Percentiles rank a stretch among this genome's conserved stretches.
These are phyloP conservation scores for Aethina tumida DNA, from an alignment of 1,140 invertebrate species.

Conservation along the genomic window DNA sequence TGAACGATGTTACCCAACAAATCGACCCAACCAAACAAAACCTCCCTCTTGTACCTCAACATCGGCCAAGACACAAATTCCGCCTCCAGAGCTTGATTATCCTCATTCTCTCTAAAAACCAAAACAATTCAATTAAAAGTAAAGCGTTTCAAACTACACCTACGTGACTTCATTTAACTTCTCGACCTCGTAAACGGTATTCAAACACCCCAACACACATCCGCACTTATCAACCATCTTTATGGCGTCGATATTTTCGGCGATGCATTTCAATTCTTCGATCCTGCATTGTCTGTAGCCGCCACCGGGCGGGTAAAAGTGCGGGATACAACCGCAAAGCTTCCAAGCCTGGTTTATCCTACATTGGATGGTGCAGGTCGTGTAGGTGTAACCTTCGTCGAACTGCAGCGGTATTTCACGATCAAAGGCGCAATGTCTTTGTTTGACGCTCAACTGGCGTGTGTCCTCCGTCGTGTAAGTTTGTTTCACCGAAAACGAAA, in stretches of 20 bases:
- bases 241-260: slow-evolving; percentile 42
- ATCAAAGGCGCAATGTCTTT: slow-evolving; percentile 53
- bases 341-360: slow-evolving; percentile 49
- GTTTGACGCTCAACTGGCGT: slow-evolving; percentile 51
- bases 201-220: slow-evolving; percentile 57
- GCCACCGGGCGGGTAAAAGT: slow-evolving; percentile 46
- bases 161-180: slow-evolving; percentile 51
- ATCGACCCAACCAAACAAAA: slow-evolving; percentile 69
- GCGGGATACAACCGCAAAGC: slow-evolving; percentile 54
- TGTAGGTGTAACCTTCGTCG: slow-evolving; percentile 52
- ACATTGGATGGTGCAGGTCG: slow-evolving; percentile 57
- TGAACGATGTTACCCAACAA: slow-evolving; percentile 42
- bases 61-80: slow-evolving; percentile 63
- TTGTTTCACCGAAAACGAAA: slow-evolving; percentile 56
- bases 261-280: slow-evolving; percentile 46
- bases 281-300: slow-evolving; percentile 46
- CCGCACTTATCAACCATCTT: slow-evolving; percentile 47
- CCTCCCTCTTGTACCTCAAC: slow-evolving; percentile 61
- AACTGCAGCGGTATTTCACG: slow-evolving; percentile 50
- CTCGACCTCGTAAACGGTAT: slow-evolving; percentile 63
- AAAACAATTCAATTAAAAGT: slow-evolving; percentile 1
- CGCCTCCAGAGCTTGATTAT: slow-evolving; percentile 32
- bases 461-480: slow-evolving; percentile 62
- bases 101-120: slow-evolving; percentile 1
- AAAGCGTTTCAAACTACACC: slow-evolving; percentile 14